Evolutionary conservation across 2,888 invertebrate genomes (phyloP), one percentile per base, ranked within the genome.

Genomic region (Notodonta ziczac): DNA sequence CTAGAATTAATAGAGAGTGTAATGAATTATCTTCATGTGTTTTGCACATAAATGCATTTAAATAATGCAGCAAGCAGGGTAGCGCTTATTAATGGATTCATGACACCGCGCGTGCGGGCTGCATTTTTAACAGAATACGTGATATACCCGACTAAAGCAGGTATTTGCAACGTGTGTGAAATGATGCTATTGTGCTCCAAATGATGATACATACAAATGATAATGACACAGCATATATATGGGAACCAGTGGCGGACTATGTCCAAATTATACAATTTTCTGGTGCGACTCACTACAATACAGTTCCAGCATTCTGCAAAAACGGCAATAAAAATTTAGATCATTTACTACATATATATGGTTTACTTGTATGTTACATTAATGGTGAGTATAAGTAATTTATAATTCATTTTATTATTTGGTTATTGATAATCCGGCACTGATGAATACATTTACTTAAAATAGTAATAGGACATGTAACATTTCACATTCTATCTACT

Each of bases 11-110:
- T 69, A 74, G 64, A 70, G 65, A 63, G 59, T 66, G 61, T 24
- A 24, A 71, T 58, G 69, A 72, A 69, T 71, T 70, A 63, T 65
- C 16, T 67, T 58, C 66, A 56, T 74, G 72, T 77, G 71, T 71
- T 76, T 74, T 76, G 78, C 76, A 80, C 74, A 74, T 84, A 86
- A 84, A 86, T 85, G 85, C 85, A 83, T 76, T 79, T 77, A 67
- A 72, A 82, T 81, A 82, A 81, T 81, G 79, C 81, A 85, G 80
- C 74, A 73, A 76, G 74, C 73, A 71, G 64, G 64, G 64, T 67
- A 70, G 68, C 57, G 59, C 65, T n/a, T n/a, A n/a, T n/a, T 60
- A 59, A 66, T 59, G 35, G 55, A 61, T 63, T 66, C 67, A 63
- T 66, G 58, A 61, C 60, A 61, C 58, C 68, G 60, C 61, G 63